Conservation (phyloP, 2,888 invertebrate species). For the Sepioteuthis lessoniana region DNA sequence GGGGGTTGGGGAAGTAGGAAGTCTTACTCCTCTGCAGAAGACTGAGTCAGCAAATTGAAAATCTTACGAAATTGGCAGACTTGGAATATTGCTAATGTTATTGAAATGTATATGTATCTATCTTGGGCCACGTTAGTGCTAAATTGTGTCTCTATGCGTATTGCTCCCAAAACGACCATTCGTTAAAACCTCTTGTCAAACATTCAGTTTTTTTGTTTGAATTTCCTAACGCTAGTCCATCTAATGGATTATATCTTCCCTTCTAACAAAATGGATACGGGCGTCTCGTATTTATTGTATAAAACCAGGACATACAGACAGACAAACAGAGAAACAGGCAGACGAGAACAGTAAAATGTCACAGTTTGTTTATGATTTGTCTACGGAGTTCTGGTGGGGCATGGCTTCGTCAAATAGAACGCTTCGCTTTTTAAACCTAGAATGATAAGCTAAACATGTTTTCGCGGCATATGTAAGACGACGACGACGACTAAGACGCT, state of each 20-base stretch:
- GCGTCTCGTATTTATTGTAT: background rate
- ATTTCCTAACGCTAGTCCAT: background rate
- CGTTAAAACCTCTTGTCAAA: background rate
- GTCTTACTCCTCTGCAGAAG: no score
- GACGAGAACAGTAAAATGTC: conserved; percentile 13
- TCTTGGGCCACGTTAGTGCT: no score
- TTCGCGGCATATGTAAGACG: background rate
- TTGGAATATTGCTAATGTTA: no score
- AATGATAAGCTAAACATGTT: background rate
- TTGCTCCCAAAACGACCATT: background rate
- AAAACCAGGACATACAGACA: background rate
- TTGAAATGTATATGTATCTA: no score
- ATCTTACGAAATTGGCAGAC: no score
- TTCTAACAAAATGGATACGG: background rate
- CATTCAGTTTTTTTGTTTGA: background rate
- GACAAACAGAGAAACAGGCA: background rate
- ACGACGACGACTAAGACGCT: no score
- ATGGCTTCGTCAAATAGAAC: background rate
- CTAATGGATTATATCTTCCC: background rate
- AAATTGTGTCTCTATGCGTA: background rate
- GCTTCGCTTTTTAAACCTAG: background rate
- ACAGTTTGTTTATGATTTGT: background rate
- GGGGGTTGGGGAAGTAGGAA: no score
- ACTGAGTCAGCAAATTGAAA: no score
- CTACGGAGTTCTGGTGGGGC: background rate